Conservation (phyloP, 2,113 vertebrate species). For the Protobothrops flavoviridis region DNA sequence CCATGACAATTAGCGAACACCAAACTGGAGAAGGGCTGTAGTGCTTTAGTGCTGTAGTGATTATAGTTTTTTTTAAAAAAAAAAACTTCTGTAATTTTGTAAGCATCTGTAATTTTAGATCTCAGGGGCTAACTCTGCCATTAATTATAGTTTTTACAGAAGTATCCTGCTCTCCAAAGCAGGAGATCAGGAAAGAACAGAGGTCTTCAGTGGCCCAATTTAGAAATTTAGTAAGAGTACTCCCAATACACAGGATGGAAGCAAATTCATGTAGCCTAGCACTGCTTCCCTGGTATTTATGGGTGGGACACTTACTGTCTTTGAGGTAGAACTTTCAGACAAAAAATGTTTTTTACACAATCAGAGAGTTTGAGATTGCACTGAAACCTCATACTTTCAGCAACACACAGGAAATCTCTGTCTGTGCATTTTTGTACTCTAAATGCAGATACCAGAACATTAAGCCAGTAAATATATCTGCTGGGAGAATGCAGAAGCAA, state of each 20-base stretch:
- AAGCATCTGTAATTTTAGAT: neutral
- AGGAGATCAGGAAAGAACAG: neutral
- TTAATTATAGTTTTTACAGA: neutral
- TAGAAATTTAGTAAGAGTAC: neutral
- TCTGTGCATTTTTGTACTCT: neutral
- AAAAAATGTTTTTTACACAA: neutral
- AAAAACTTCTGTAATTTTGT: neutral
- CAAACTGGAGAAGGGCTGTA: neutral
- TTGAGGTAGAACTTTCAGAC: neutral
- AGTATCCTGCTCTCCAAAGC: fast-evolving
- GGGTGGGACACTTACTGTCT: neutral
- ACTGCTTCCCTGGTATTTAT: neutral
- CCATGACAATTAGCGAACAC: neutral
- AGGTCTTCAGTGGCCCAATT: neutral
- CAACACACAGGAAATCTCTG: neutral
- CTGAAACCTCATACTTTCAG: neutral
- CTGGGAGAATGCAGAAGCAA: neutral
- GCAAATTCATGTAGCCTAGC: neutral
- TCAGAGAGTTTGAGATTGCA: neutral
- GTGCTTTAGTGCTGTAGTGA: neutral
- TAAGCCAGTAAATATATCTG: neutral
- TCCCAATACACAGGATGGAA: neutral
- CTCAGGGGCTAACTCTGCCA: neutral
- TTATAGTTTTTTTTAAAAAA: neutral
- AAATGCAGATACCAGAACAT: neutral